Percentiles rank a stretch among this genome's conserved stretches.
Evolutionary conservation across 1,140 invertebrate genomes (phyloP).

Genomic region (Drosophila suzukii): DNA sequence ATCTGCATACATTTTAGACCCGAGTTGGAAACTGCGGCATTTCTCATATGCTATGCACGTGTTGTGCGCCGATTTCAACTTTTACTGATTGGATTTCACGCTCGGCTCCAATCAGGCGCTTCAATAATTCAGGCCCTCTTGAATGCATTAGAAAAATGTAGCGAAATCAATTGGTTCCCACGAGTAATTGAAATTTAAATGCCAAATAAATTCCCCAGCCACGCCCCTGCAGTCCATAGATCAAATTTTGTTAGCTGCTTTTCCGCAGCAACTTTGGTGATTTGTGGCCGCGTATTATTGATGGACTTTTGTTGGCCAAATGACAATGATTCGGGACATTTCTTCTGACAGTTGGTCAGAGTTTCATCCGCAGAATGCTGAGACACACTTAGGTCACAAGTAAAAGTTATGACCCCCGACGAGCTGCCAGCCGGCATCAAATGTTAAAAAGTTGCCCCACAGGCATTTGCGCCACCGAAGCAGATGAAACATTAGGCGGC

Average conservation of each 20-base stretch:
- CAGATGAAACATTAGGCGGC: constrained; percentile 53
- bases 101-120: constrained; percentile 63
- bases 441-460: constrained; percentile 48
- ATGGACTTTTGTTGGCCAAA: constrained; percentile 20
- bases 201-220: constrained; percentile 58
- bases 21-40: constrained; percentile 14
- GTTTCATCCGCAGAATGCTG: constrained; percentile 5
- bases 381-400: constrained; percentile 2
- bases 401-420: constrained; percentile 38
- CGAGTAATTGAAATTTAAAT: constrained; percentile 79
- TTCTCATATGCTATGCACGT: constrained; percentile 25
- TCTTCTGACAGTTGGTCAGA: constrained; percentile 36
- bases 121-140: constrained; percentile 71
- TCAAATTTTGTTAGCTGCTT: constrained; percentile 43
- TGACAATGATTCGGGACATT: constrained; percentile 26
- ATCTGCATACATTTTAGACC: constrained; percentile 4
- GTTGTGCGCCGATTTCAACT: constrained; percentile 26
- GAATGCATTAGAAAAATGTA: constrained; percentile 16
- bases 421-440: constrained; percentile 54
- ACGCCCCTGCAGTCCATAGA: constrained; percentile 24
- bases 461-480: constrained; percentile 23
- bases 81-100: constrained; percentile 70
- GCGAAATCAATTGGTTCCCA: constrained; percentile 8
- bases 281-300: constrained; percentile 54
- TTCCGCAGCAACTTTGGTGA: constrained; percentile 39